Conservation (phyloP, 2,113 vertebrate genomes). For the Pimephales promelas region DNA sequence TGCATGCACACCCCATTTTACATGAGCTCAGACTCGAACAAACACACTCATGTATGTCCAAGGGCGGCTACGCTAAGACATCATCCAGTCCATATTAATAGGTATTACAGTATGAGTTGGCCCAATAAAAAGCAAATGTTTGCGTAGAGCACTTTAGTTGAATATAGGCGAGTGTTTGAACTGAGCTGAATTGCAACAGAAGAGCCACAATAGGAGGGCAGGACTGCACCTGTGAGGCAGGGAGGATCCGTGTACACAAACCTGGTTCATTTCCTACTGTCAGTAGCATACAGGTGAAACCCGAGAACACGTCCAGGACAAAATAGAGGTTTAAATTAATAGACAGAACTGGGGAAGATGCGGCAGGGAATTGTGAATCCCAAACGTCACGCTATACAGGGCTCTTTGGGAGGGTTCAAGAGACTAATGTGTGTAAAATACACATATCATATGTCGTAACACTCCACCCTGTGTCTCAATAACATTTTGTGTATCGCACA, state of each 20-base stretch:
- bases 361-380: constrained; percentile 13
- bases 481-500: constrained; percentile 22
- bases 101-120: constrained; percentile 6
- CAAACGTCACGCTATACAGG: constrained; percentile 36
- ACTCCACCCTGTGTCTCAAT: constrained; percentile 20
- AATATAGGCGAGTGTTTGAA: constrained; percentile 45
- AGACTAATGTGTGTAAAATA: constrained; percentile 16
- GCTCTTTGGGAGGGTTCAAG: constrained; percentile 31
- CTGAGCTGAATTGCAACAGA: constrained; percentile 45
- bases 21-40: background rate
- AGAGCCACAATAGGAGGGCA: constrained; percentile 38
- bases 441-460: constrained; percentile 37
- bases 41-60: background rate
- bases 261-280: background rate
- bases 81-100: background rate
- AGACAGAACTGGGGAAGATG: background rate
- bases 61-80: background rate
- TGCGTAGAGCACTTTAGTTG: constrained; percentile 37
- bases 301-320: background rate
- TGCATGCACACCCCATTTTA: background rate
- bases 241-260: constrained; percentile 32
- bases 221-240: constrained; percentile 40
- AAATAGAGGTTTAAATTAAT: constrained; percentile 12
- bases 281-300: background rate
- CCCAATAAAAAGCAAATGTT: constrained; percentile 56